Evolutionary conservation across 23 tunicate genomes (phyloP).

Genomic region (Oikopleura vanhoeffeni): DNA sequence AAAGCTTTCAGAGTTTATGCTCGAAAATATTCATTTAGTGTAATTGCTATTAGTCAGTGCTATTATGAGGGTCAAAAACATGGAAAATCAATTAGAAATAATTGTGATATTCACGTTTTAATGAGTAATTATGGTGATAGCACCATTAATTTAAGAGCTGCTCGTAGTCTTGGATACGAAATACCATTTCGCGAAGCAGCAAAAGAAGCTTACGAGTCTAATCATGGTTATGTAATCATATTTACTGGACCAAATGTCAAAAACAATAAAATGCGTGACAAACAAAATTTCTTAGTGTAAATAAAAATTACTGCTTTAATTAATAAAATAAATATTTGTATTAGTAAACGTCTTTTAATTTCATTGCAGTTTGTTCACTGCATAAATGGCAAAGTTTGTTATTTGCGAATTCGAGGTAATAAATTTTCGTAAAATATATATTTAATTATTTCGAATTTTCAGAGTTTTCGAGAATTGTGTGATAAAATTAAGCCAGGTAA

Average conservation of each 20-base stretch:
- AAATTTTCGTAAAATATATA: no score
- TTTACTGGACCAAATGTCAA: not conserved
- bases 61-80: not conserved
- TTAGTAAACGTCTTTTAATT: not conserved
- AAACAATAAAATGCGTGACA: not conserved
- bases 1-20: not conserved
- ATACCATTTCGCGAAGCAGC: not conserved
- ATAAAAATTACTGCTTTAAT: not conserved
- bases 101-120: not conserved
- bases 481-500: not conserved
- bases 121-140: not conserved
- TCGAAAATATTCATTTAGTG: not conserved
- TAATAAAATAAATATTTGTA: not conserved
- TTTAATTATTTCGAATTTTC: not conserved
- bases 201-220: not conserved
- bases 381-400: not conserved
- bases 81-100: conserved; percentile 5
- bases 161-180: not conserved
- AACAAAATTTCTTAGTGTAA: not conserved
- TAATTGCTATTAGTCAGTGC: not conserved
- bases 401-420: no score
- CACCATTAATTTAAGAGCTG: not conserved
- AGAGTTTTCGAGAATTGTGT: not conserved
- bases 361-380: not conserved
- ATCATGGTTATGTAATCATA: not conserved